Conservation (phyloP, 2,888 invertebrate genomes). For the Brachyptera putata region DNA sequence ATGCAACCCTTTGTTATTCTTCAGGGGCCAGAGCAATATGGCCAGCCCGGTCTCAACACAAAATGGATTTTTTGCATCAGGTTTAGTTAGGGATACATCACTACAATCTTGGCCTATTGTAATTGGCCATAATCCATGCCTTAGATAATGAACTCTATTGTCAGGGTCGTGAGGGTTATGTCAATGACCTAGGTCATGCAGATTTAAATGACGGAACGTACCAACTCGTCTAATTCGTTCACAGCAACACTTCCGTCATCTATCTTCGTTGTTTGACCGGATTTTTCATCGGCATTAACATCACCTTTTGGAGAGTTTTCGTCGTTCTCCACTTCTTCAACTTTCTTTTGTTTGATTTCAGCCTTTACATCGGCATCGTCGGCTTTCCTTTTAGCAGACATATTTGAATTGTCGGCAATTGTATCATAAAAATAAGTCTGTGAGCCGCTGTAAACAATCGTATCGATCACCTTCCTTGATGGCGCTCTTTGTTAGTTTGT, state of each 20-base stretch:
- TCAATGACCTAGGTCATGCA: not conserved
- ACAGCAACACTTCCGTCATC: conserved; percentile 16
- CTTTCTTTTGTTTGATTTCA: conserved; percentile 29
- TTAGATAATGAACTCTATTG: not conserved
- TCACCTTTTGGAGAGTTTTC: no score
- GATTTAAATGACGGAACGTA: conserved; percentile 5
- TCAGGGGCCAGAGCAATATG: no score
- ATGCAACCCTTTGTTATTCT: no score
- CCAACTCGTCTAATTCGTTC: conserved; percentile 18
- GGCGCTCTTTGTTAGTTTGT: conserved; percentile 28
- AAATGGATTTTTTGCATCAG: no score
- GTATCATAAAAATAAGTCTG: conserved; percentile 25
- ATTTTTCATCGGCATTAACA: no score
- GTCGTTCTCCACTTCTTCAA: conserved; percentile 25
- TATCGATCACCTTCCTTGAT: conserved; percentile 24
- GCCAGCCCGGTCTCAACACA: no score
- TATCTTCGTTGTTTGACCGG: conserved; percentile 17
- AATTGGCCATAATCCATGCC: no score
- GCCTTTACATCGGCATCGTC: conserved; percentile 28
- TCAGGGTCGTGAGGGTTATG: not conserved
- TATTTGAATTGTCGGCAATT: conserved; percentile 27
- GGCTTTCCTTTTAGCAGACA: conserved; percentile 34
- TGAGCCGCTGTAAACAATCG: conserved; percentile 31
- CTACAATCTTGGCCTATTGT: no score
- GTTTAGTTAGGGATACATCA: no score